Percentiles rank a stretch among this genome's conserved stretches.
These are phyloP conservation scores for Acanthaster planci DNA, from an alignment of 35 echinoderm and acorn worm species.

Conservation along the genomic window DNA sequence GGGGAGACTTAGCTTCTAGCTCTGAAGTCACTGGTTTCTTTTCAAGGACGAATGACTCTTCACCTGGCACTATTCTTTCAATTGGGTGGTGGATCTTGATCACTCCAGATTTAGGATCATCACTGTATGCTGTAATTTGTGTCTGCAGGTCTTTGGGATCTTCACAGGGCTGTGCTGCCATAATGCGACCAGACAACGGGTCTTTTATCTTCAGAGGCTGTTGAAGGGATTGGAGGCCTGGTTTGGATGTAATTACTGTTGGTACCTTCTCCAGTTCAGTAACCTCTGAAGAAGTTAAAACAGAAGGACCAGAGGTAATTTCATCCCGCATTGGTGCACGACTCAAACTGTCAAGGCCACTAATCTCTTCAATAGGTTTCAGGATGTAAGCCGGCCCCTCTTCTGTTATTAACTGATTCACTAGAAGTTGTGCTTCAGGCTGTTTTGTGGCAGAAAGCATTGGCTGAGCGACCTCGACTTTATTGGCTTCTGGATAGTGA, in stretches of 20 bases:
- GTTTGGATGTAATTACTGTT: constrained; percentile 10
- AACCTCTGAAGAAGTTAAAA: background rate
- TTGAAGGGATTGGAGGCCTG: background rate
- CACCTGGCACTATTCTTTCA: background rate
- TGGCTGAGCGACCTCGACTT: constrained; percentile 16
- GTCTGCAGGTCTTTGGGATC: constrained; percentile 8
- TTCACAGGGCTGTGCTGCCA: constrained; percentile 25
- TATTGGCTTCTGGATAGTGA: constrained; percentile 26
- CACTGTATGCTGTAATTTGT: constrained; percentile 21
- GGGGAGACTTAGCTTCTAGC: background rate
- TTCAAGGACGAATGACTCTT: background rate
- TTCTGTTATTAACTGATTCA: constrained; percentile 9
- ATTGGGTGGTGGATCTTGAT: constrained; percentile 19
- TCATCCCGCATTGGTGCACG: background rate
- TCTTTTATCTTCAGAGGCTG: constrained; percentile 24
- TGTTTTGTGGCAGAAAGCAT: background rate
- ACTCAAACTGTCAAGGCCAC: background rate
- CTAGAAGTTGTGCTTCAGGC: background rate
- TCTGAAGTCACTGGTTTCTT: background rate
- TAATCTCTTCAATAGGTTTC: background rate
- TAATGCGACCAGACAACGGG: constrained; percentile 13
- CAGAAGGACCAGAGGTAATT: background rate
- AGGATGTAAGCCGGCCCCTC: constrained; percentile 25
- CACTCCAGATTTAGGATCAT: background rate
- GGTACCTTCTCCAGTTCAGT: constrained; percentile 4